Base-by-base conservation (phyloP, 1,140 invertebrate genomes). In the Polypedilum vanderplanki region DNA sequence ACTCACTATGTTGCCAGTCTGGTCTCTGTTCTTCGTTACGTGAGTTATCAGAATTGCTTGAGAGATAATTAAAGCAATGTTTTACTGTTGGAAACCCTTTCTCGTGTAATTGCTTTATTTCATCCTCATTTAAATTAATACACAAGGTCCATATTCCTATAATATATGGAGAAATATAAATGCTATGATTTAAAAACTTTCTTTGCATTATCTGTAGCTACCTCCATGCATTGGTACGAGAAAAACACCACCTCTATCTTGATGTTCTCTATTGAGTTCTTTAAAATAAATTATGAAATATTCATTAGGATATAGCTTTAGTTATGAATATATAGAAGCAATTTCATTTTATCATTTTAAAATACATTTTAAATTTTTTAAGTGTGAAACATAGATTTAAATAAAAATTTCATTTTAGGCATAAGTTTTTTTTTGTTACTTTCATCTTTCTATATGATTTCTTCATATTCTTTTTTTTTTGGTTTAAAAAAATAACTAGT, bases 211-310 rank as follows among this genome's bases (percentile, higher is more conserved):
- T 33, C 10, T 57, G n/a, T n/a, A n/a, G n/a, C n/a, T 12, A 1
- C 92, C 92, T 1, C 92, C 92, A 77, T 93, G 90, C 89, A 93
- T 92, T 0, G 92, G 92, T 0, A 93, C 90, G 10, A 94, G 81
- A 80, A 92, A 93, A 33, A 90, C 87, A 7, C 85, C 83, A 4
- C 83, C 83, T 80, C 41, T 18, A 41, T 70, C 17, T n/a, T n/a
- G n/a, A n/a, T n/a, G n/a, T n/a, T n/a, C 83, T 80, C 41, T 18
- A 41, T 70, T 4, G 17, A 73, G n/a, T 41, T 9, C 20, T 18
- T 75, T 40, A 57, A n/a, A 67, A 40, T n/a, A n/a, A n/a, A n/a
- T n/a, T n/a, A n/a, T n/a, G n/a, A n/a, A n/a, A n/a, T n/a, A n/a
- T n/a, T n/a, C n/a, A n/a, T n/a, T n/a, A n/a, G n/a, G n/a, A n/a